These are phyloP conservation scores for Holothuria scabra DNA, from an alignment of 53 echinoderm and acorn worm species.

Conservation along the genomic window DNA sequence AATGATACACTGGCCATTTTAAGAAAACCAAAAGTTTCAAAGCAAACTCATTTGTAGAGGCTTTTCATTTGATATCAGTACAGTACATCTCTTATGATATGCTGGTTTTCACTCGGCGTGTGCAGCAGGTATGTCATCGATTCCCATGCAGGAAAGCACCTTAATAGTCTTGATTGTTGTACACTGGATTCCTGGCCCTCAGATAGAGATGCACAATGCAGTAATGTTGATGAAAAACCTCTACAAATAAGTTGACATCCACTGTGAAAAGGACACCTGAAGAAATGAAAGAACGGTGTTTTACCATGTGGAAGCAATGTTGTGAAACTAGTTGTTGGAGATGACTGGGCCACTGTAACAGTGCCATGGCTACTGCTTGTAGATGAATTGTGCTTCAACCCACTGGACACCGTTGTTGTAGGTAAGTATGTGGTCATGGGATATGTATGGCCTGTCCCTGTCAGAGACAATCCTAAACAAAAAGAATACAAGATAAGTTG, in stretches of 20 bases:
- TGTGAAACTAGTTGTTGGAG: slow-evolving; percentile 73
- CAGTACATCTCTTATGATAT: too few species aligned
- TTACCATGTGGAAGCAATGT: slow-evolving; percentile 78
- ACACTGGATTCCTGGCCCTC: too few species aligned
- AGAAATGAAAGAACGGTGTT: background rate
- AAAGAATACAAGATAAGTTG: background rate
- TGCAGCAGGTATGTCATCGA: too few species aligned
- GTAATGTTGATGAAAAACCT: background rate
- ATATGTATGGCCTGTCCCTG: slow-evolving; percentile 94
- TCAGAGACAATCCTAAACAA: slow-evolving; percentile 66
- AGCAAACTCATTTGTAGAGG: too few species aligned
- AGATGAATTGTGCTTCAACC: slow-evolving; percentile 54
- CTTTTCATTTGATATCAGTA: too few species aligned
- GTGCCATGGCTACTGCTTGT: slow-evolving; percentile 27
- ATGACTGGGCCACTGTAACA: slow-evolving; percentile 40
- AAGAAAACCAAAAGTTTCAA: too few species aligned
- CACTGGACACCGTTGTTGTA: slow-evolving; percentile 59
- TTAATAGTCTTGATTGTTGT: too few species aligned
- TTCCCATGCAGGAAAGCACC: too few species aligned
- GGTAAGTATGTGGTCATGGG: slow-evolving; percentile 97
- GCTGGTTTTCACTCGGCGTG: too few species aligned
- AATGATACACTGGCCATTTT: too few species aligned
- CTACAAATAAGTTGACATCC: too few species aligned
- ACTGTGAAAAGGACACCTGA: background rate
- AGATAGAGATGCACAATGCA: too few species aligned